Conservation (phyloP, 2,888 invertebrate genomes). For the Rhogogaster chlorosoma region DNA sequence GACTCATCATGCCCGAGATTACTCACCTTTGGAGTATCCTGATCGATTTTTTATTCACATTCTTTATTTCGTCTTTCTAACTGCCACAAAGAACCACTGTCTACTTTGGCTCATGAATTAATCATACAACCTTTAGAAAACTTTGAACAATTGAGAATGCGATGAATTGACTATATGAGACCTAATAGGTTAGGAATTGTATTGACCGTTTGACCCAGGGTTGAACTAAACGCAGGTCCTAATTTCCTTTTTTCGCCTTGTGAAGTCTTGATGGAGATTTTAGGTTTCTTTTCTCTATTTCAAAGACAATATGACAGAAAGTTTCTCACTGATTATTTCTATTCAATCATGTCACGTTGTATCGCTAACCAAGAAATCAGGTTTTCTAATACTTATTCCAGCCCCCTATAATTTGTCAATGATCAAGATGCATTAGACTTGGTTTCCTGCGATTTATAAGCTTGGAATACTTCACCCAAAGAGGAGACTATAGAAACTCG, state of each 20-base stretch:
- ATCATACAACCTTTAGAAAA: not conserved
- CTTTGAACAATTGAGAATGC: not conserved
- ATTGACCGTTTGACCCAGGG: not conserved
- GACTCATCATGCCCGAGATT: constrained; percentile 23
- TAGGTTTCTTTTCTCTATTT: not conserved
- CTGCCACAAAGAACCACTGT: not conserved
- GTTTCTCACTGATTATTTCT: not conserved
- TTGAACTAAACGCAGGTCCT: not conserved
- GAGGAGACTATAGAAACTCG: not conserved
- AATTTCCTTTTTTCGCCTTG: not conserved
- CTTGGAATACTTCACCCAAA: not conserved
- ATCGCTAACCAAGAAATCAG: too few species aligned
- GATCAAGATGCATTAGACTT: not conserved
- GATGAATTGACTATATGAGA: not conserved
- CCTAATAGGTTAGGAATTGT: not conserved
- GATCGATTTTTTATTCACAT: constrained; percentile 3
- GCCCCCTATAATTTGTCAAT: not conserved
- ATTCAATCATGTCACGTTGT: not conserved
- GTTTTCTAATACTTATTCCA: not conserved
- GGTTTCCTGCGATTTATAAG: not conserved
- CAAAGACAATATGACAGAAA: not conserved
- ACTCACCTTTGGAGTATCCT: not conserved
- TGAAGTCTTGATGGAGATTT: not conserved
- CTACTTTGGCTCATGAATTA: not conserved
- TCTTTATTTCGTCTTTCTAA: not conserved